Conservation (phyloP, 2,113 vertebrate genomes). For the Malurus melanocephalus region DNA sequence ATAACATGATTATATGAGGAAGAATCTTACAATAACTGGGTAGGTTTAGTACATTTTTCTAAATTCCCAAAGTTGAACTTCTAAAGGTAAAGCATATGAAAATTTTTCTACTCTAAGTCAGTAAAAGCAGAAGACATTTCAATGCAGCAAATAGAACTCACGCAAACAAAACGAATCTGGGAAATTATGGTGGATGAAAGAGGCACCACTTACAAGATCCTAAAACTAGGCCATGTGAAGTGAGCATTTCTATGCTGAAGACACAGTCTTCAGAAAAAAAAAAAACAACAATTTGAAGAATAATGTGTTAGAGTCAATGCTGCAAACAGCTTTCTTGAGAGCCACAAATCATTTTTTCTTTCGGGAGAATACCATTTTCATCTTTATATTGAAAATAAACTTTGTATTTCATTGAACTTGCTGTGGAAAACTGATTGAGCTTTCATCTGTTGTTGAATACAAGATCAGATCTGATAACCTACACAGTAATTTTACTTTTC, state of each 20-base stretch:
- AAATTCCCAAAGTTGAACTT: background rate
- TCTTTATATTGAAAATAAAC: background rate
- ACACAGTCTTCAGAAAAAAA: background rate
- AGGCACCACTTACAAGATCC: background rate
- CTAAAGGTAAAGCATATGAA: background rate
- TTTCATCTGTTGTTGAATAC: background rate
- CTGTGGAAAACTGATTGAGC: background rate
- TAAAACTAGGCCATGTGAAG: background rate
- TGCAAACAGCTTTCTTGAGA: background rate
- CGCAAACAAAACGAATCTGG: background rate
- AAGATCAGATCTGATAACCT: background rate
- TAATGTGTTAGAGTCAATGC: background rate
- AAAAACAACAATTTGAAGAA: background rate
- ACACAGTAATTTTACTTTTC: background rate
- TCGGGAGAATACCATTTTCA: background rate
- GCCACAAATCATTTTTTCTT: background rate
- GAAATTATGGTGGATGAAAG: background rate
- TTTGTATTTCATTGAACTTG: background rate
- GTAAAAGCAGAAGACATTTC: background rate
- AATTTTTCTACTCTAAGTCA: background rate
- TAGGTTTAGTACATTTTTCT: background rate
- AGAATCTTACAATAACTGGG: background rate
- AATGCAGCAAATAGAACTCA: background rate
- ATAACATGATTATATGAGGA: background rate
- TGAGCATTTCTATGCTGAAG: background rate